A percentile compares a stretch with the other conserved stretches of the same genome.
Conservation (phyloP, 1,140 invertebrate species). For the Panagrolaimus sp. region DNA sequence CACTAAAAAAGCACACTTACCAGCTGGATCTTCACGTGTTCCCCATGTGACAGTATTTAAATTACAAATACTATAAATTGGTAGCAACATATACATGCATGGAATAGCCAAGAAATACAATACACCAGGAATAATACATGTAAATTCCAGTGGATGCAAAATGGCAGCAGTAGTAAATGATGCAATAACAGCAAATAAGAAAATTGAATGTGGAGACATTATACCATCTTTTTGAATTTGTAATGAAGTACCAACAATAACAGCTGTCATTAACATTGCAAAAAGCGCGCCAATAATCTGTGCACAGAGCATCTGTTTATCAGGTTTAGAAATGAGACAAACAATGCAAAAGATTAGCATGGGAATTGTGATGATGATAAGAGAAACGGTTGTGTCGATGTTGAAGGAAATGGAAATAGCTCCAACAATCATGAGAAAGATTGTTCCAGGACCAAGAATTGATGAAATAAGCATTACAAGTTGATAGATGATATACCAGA, state of each 20-base stretch:
- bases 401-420: constrained; percentile 64
- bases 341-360: constrained; percentile 52
- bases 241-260: constrained; percentile 63
- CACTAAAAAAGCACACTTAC: background rate
- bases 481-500: constrained; percentile 61
- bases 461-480: constrained; percentile 62
- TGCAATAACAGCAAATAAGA: constrained; percentile 65
- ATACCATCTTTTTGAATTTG: constrained; percentile 75
- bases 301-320: constrained; percentile 50
- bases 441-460: constrained; percentile 66
- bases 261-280: constrained; percentile 57
- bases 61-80: constrained; percentile 83
- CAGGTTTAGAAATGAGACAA: constrained; percentile 41
- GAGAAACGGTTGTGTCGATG: constrained; percentile 56
- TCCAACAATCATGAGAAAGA: constrained; percentile 67
- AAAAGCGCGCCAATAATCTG: constrained; percentile 51
- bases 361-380: constrained; percentile 56
- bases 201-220: constrained; percentile 72
- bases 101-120: constrained; percentile 86
- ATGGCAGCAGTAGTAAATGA: constrained; percentile 68
- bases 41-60: constrained; percentile 84
- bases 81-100: constrained; percentile 84
- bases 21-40: constrained; percentile 68
- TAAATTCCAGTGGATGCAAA: constrained; percentile 75
- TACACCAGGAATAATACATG: constrained; percentile 70